Conservation (phyloP, 2,113 vertebrate genomes). For the Colaptes auratus region DNA sequence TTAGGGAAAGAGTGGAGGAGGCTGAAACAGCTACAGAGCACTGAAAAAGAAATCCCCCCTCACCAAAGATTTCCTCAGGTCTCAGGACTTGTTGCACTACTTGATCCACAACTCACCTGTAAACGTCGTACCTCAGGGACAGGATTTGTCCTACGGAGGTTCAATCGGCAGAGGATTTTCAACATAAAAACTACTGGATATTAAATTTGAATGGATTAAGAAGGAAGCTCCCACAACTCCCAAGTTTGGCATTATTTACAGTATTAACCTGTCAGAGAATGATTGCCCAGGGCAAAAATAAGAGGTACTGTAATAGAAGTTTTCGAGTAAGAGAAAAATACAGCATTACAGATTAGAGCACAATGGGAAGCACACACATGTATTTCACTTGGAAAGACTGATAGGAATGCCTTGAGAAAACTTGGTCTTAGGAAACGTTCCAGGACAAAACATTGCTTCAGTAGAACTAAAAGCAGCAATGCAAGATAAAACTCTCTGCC, state of each 20-base stretch:
- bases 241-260: conserved; percentile 28
- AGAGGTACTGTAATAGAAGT: neutral
- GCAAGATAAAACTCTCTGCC: neutral
- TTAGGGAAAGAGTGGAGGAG: neutral
- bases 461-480: neutral
- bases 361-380: neutral
- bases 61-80: neutral
- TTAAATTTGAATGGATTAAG: neutral
- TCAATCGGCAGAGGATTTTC: neutral
- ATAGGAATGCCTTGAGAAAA: neutral
- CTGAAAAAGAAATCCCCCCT: neutral
- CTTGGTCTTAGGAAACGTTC: neutral
- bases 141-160: neutral
- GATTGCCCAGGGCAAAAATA: neutral
- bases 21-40: neutral
- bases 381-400: neutral
- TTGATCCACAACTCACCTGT: neutral
- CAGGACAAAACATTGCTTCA: neutral
- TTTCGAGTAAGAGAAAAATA: neutral
- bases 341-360: neutral
- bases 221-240: neutral
- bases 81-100: neutral
- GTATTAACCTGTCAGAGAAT: conserved; percentile 18
- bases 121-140: neutral
- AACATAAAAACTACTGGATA: neutral